These are phyloP conservation scores for Platygyra sinensis DNA, from an alignment of 64 coral and sea anemone species.

Conservation along the genomic window DNA sequence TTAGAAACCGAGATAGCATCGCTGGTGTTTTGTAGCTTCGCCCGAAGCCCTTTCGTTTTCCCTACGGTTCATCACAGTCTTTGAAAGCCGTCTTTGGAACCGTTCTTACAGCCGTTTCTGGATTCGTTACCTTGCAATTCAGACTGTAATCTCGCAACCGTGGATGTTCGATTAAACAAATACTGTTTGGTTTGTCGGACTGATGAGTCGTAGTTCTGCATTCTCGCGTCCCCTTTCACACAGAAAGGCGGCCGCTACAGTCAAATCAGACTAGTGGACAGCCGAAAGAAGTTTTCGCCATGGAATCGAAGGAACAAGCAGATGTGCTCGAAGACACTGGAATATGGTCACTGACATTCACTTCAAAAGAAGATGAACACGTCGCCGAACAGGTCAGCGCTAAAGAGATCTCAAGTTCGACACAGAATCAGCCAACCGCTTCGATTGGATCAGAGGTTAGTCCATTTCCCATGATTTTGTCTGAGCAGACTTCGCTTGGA, in stretches of 20 bases:
- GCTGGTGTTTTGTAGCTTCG: no score
- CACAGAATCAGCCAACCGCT: neutral
- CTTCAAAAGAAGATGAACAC: neutral
- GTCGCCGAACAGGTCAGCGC: neutral
- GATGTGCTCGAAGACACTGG: neutral
- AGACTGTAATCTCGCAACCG: no score
- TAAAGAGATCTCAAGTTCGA: neutral
- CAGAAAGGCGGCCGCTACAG: neutral
- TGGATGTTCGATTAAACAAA: no score
- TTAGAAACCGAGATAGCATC: no score
- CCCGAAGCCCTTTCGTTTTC: no score
- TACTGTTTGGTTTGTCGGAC: no score
- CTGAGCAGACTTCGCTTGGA: neutral
- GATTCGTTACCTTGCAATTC: no score
- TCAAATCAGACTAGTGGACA: neutral
- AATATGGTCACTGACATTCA: neutral
- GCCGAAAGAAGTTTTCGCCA: neutral
- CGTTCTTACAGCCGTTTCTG: no score
- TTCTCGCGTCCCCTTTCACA: neutral
- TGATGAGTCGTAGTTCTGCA: no score
- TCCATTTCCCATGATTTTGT: neutral
- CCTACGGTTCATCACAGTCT: no score
- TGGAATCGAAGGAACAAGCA: neutral
- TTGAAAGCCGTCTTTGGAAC: no score
- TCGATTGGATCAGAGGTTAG: conserved; percentile 8